Evolutionary conservation across 1,140 invertebrate genomes (phyloP), one percentile per base, ranked within the genome.

Genomic region (Leptinotarsa undecemlineata): DNA sequence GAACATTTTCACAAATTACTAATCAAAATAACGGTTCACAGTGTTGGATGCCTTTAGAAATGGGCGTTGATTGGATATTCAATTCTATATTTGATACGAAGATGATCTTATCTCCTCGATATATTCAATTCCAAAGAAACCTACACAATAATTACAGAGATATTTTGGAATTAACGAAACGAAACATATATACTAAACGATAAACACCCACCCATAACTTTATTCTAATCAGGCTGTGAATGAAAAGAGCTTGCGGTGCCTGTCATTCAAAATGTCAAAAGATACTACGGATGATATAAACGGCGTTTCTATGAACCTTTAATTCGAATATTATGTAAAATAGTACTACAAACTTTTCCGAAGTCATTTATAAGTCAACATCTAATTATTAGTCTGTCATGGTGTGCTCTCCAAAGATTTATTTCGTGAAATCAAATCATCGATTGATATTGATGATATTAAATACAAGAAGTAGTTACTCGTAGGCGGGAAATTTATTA

Each of bases 241-340:
- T 57, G 51, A 57, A 57, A 57, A 57, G 14, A 19, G 51, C 51
- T 57, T 19, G 51, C 15, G 51, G 51, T 57, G 51, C 51, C 15
- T 57, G 51, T 57, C 51, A 19, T 57, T 57, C 51, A 57, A 57
- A 57, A 57, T 19, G 51, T 57, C 51, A 15, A 57, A 57, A 57
- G 51, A 57, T 57, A 17, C 51, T 19, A 19, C n/a, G n/a, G n/a
- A 15, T 57, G 51, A 57, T 57, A 57, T 57, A 57, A 57, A 57
- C 51, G 51, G 51, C 51, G 15, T 19, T 17, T 57, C 51, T 8
- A 57, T 19, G 51, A 15, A 17, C 51, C 15, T 57, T 19, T 57
- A 57, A 57, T 57, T 57, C 51, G 51, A 57, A 57, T 57, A 57
- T 57, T 57, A 57, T 57, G 51, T 57, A 57, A 57, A 57, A 57